Evolutionary conservation across 2,888 invertebrate species (phyloP).

Genomic region (Machimus atricapillus): DNA sequence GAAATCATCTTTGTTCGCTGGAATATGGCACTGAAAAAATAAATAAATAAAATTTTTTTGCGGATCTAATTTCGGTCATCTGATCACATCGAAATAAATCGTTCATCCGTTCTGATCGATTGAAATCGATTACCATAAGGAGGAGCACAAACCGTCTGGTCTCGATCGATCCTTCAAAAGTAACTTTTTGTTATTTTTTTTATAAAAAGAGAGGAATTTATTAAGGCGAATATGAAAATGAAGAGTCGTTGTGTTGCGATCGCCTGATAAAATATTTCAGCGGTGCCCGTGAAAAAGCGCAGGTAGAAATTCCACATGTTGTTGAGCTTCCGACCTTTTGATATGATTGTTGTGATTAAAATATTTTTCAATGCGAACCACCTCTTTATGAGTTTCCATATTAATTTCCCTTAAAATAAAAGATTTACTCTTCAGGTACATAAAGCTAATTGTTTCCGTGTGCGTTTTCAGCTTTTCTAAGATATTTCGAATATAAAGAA

Average conservation of each 20-base stretch:
- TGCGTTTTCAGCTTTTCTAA: neutral
- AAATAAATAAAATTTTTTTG: neutral
- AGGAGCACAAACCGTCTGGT: neutral
- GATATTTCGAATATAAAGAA: too few species aligned
- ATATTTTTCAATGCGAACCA: neutral
- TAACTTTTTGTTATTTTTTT: neutral
- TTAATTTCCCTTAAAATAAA: neutral
- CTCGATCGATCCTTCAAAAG: neutral
- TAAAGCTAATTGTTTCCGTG: neutral
- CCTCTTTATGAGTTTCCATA: neutral
- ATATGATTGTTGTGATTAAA: neutral
- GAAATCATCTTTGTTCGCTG: neutral
- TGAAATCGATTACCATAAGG: neutral
- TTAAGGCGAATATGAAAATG: neutral
- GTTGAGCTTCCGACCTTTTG: neutral
- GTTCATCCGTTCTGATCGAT: neutral
- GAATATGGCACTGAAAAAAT: neutral
- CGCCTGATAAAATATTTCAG: neutral
- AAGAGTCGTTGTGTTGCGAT: neutral
- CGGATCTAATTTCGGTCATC: neutral
- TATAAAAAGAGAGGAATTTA: neutral
- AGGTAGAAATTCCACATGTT: neutral
- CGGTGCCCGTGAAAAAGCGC: neutral
- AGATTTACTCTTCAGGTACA: neutral
- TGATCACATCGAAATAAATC: neutral